Conservation (phyloP, 2,888 invertebrate genomes). For the Troglohyphantes excavatus region DNA sequence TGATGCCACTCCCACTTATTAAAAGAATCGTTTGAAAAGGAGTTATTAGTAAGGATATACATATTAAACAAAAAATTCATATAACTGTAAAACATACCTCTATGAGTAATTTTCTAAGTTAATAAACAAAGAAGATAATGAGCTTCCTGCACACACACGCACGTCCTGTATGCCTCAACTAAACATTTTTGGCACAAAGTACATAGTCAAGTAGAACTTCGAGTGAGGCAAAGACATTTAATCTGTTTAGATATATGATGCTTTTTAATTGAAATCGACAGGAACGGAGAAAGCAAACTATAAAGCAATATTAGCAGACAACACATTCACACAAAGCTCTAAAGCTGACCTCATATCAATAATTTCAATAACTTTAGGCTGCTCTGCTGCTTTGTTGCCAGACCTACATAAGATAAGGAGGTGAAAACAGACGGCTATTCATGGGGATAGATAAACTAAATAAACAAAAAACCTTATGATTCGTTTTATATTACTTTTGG, state of each 20-base stretch:
- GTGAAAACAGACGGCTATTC: conserved; percentile 37
- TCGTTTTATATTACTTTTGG: not conserved
- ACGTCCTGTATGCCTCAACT: conserved; percentile 73
- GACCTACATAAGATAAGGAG: conserved; percentile 42
- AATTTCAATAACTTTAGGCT: conserved; percentile 75
- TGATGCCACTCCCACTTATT: conserved; percentile 72
- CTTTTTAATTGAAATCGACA: conserved; percentile 45
- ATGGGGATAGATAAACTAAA: conserved; percentile 10
- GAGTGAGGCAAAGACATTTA: conserved; percentile 39
- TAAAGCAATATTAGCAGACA: conserved; percentile 64
- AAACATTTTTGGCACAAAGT: conserved; percentile 46
- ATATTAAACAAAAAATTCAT: conserved; percentile 18
- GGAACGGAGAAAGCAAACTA: conserved; percentile 50
- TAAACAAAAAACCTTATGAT: conserved; percentile 18
- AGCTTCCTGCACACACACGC: conserved; percentile 75
- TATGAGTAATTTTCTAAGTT: conserved; percentile 64
- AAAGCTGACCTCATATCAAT: conserved; percentile 77
- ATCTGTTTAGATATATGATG: not conserved
- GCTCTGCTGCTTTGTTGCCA: conserved; percentile 43
- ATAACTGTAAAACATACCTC: conserved; percentile 71
- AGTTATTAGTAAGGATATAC: conserved; percentile 15
- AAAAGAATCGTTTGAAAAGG: conserved; percentile 21
- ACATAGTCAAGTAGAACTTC: conserved; percentile 15
- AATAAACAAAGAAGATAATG: conserved; percentile 74
- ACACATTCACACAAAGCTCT: conserved; percentile 69